Evolutionary conservation across 2,888 invertebrate genomes (phyloP).

Genomic region (Acanthoscelides obtectus): DNA sequence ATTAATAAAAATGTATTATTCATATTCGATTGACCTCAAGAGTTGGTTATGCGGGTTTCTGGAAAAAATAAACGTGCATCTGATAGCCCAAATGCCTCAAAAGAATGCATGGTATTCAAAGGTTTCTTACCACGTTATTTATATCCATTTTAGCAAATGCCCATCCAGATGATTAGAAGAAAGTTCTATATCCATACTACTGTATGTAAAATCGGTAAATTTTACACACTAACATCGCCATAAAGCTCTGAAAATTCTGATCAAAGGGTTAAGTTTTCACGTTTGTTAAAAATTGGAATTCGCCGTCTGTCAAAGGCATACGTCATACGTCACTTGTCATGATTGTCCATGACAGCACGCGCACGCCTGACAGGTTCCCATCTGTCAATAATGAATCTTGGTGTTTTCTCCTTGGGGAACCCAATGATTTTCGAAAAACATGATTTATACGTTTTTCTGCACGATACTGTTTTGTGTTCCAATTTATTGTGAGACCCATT

Average conservation of each 20-base stretch:
- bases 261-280: constrained; percentile 33
- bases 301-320: not conserved
- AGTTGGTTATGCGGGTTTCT: not conserved
- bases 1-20: not conserved
- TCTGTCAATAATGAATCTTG: no score
- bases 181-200: constrained; percentile 5
- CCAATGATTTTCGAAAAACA: no score
- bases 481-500: no score
- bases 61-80: not conserved
- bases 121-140: constrained; percentile 21
- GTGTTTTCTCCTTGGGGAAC: no score
- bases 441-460: no score
- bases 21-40: not conserved
- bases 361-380: no score
- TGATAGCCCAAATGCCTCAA: not conserved
- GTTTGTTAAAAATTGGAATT: constrained; percentile 13
- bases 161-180: not conserved
- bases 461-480: no score
- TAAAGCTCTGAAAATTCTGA: constrained; percentile 7
- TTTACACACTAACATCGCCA: not conserved
- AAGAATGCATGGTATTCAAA: not conserved
- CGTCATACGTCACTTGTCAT: not conserved
- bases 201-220: not conserved
- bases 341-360: no score
- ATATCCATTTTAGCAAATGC: constrained; percentile 18